phyloP scores from a whole-genome alignment of 2,888 invertebrate genomes.

The Esperia sulphurella region DNA sequence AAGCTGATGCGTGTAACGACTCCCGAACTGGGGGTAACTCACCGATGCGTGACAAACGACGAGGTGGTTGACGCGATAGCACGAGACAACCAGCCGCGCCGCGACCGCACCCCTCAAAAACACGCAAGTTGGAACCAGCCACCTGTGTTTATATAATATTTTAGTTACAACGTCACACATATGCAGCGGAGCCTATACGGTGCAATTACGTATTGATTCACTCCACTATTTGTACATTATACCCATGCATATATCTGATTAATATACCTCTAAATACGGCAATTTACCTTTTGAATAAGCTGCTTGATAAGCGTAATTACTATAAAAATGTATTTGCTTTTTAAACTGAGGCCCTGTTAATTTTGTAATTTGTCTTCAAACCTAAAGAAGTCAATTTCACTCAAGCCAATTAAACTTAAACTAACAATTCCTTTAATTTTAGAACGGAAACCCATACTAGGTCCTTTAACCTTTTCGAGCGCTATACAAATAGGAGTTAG shows the following conservation, averaged over 20 bases:
- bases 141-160: neutral
- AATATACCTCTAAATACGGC: too few relatives aligned
- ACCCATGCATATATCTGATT: too few relatives aligned
- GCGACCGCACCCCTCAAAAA: constrained; percentile 1
- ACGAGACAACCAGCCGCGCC: neutral
- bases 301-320: too few relatives aligned
- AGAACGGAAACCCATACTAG: too few relatives aligned
- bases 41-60: constrained; percentile 32
- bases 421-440: too few relatives aligned
- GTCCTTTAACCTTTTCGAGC: too few relatives aligned
- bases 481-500: neutral
- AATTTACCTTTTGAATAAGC: too few relatives aligned
- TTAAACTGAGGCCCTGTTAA: too few relatives aligned
- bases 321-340: too few relatives aligned
- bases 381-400: too few relatives aligned
- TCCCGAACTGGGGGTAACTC: constrained; percentile 26
- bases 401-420: too few relatives aligned
- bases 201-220: neutral
- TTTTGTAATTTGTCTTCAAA: too few relatives aligned
- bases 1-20: constrained; percentile 48
- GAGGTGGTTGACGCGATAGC: constrained; percentile 10
- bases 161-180: neutral
- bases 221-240: neutral
- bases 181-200: neutral
- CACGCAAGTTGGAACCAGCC: neutral